Evolutionary conservation across 2,888 invertebrate genomes (phyloP), one percentile per base, ranked within the genome.

Genomic region (Habrosyne pyritoides): DNA sequence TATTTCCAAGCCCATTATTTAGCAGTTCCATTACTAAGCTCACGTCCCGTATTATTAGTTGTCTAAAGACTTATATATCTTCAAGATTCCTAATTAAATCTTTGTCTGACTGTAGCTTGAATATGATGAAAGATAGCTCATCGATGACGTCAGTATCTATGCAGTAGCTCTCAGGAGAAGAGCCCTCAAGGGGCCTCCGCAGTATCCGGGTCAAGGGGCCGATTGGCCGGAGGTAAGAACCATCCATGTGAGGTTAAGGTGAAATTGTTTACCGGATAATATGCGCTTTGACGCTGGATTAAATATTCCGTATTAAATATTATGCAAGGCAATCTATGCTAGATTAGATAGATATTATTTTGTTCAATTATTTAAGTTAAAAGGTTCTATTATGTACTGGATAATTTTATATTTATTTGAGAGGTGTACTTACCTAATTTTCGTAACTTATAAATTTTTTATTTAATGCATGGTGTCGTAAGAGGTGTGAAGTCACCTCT

Each of bases 171-270:
- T 28, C 28, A 28, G 50, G 2, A 10, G 2, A 24, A 47, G 47
- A 21, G 47, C 3, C 21, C 18, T 10, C 28, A 30, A 28, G 28
- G 28, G 22, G 18, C 42, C 42, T 36, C 42, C 18, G 18, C 18
- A n/a, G 50, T 21, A 50, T 50, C 50, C 50, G 50, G 28, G 50
- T 50, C 50, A 50, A 50, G 50, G 18, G 28, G 50, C 42, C 50
- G 50, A 50, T 50, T 28, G 50, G 7, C 30, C 33, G 14, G 50
- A 50, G 30, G 10, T 50, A 21, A 50, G 28, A 10, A 8, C 48
- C 24, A 24, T n/a, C 24, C 24, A 49, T 26, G 24, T 49, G 10
- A 49, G 48, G 48, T 49, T 49, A 24, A 49, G 48, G 42, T 18
- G 18, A 18, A 33, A 33, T n/a, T 42, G 18, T 18, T 42, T 42